Conservation (phyloP, 2,888 invertebrate species). For the Synanthedon myopaeformis region DNA sequence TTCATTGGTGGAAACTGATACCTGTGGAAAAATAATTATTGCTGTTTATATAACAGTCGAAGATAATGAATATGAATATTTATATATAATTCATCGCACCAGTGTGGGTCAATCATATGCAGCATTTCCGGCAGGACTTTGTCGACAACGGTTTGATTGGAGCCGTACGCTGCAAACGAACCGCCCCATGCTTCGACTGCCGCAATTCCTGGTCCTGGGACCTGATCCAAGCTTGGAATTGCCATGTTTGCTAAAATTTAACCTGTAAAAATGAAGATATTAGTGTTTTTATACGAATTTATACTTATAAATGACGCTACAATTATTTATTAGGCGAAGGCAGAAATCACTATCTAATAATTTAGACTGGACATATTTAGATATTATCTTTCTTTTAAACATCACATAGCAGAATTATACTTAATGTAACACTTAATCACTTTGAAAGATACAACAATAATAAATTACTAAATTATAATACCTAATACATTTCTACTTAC, state of each 20-base stretch:
- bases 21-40: slow-evolving; percentile 52
- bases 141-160: slow-evolving; percentile 86
- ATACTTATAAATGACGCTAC: no score
- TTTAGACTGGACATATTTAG: no score
- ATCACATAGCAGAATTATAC: no score
- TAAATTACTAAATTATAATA: no score
- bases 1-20: slow-evolving; percentile 91
- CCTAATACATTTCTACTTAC: slow-evolving; percentile 1
- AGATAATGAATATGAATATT: not conserved
- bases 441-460: no score
- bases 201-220: slow-evolving; percentile 55
- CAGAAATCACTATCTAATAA: no score
- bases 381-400: no score
- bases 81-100: slow-evolving; percentile 61
- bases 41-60: not conserved
- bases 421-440: no score
- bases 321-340: no score
- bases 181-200: slow-evolving; percentile 63
- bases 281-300: no score
- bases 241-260: slow-evolving; percentile 26
- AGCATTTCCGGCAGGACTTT: slow-evolving; percentile 82
- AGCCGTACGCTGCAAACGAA: slow-evolving; percentile 56
- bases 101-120: slow-evolving; percentile 81
- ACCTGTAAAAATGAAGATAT: no score
- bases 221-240: slow-evolving; percentile 40